Evolutionary conservation across 2,113 vertebrate species (phyloP), one percentile per base, ranked within the genome.

Genomic region (Nematolebias whitei): DNA sequence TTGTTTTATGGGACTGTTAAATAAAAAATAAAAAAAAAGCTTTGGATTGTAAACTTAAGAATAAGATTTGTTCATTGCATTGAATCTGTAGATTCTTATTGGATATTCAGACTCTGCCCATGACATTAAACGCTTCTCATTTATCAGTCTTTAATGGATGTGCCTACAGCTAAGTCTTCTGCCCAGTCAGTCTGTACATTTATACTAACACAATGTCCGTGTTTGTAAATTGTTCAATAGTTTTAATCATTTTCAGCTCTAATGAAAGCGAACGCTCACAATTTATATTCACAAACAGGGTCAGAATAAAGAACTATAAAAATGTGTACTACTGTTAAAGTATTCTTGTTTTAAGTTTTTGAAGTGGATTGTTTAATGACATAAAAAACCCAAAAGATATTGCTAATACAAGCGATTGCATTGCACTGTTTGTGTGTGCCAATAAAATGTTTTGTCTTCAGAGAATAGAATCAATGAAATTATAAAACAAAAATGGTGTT

Each of bases 221-320:
- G 9, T 29, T 35, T 49, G 32, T 78, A 40, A 54, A 68, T 74
- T 76, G 43, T 69, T 58, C 53, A 74, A 40, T 29, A 52, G 48
- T 79, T 68, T 76, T 29, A 60, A 39, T 38, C 65, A 32, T 29
- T 54, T 49, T 48, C 15, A 53, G 64, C 62, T 75, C 50, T 65
- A 82, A 83, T 79, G 66, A 79, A 71, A 60, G 24, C 63, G 62
- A 74, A 70, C n/a, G 71, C 60, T 71, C 85, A 84, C 76, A 80
- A 79, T 66, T 49, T 15, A 45, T 68, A 43, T 18, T 79, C 62
- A 51, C 59, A 55, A 70, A 58, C 72, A 63, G 73, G 49, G 75
- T 75, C 48, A 72, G 68, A 59, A 75, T 52, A 53, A 32, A 24
- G 55, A 63, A 45, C 26, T 43, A 44, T 26, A 52, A 74, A 29